Evolutionary conservation across 2,797 vertebrate genomes (phyloP), one percentile per base, ranked within the genome.

Genomic region (Sorex maritimensis): DNA sequence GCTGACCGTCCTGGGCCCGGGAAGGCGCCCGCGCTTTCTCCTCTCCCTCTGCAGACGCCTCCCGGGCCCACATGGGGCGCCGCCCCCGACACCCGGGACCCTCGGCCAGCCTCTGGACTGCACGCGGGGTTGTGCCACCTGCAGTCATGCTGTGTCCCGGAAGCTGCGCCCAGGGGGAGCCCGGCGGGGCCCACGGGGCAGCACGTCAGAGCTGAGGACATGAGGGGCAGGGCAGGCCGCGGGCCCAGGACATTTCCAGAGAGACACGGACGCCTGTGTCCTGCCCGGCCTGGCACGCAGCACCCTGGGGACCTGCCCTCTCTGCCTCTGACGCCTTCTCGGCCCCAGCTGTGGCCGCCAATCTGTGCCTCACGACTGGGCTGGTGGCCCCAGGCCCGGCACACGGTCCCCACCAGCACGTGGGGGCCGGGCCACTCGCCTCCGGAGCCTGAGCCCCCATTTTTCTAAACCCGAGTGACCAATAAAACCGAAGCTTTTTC

Each of bases 391-490:
- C 52, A 55, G 11, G 13, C 68, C 38, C n/a, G 30, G 61, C 4
- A 4, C 10, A 19, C 7, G 0, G 41, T n/a, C n/a, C 63, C 71
- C 49, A 81, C 91, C 89, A 88, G 93, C 78, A 90, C 65, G 38
- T 23, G 30, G 86, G 61, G 68, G 34, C 80, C 14, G 28, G 49
- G 81, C 52, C 52, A 55, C 52, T 12, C 13, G 10, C 14, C 52
- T 55, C 38, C 14, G 38, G 86, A 52, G 68, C n/a, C 80, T 19
- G 34, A 61, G 78, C 49, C 58, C 81, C 89, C 23, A 21, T 38
- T 95, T 95, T 94, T 85, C 85, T 93, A 95, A 92, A 77, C 65
- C 68, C 14, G 26, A 86, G 69, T 55, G 52, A 96, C 65, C 61
- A 95, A 86, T 92, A 94, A 96, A 94, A 30, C 86, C 58, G 17